A percentile compares a stretch with the other conserved stretches of the same genome.
These are phyloP conservation scores for Rhabdophis nuchalis DNA, from an alignment of 2,797 vertebrate species.

Conservation along the genomic window DNA sequence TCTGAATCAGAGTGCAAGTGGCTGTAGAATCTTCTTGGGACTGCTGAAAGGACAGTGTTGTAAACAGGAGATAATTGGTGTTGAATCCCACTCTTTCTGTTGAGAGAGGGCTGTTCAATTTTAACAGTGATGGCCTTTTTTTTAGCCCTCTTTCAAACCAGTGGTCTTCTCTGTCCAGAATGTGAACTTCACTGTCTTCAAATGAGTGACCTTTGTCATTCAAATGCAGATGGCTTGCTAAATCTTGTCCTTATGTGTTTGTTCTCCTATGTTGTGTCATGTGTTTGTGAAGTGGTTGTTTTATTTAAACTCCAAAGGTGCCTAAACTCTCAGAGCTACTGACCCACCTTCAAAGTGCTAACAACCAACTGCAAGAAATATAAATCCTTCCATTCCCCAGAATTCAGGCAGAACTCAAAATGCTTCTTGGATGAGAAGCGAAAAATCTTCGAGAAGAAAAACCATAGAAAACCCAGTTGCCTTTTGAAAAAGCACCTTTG, in stretches of 20 bases:
- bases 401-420: background rate
- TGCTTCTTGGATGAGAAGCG: background rate
- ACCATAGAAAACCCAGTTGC: background rate
- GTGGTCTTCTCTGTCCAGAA: background rate
- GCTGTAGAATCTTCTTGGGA: background rate
- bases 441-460: background rate
- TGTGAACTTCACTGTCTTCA: background rate
- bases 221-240: background rate
- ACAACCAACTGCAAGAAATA: background rate
- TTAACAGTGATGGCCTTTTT: background rate
- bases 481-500: background rate
- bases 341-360: background rate
- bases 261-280: background rate
- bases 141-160: background rate
- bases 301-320: background rate
- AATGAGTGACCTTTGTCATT: background rate
- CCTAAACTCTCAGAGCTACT: background rate
- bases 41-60: background rate
- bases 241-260: background rate
- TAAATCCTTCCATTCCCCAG: background rate
- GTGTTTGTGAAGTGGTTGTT: background rate
- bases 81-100: background rate
- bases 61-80: background rate
- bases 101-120: background rate
- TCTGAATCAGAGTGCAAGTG: too few species aligned